These are phyloP conservation scores for Meda fulgida DNA, from an alignment of 2,797 vertebrate genomes.

Conservation along the genomic window DNA sequence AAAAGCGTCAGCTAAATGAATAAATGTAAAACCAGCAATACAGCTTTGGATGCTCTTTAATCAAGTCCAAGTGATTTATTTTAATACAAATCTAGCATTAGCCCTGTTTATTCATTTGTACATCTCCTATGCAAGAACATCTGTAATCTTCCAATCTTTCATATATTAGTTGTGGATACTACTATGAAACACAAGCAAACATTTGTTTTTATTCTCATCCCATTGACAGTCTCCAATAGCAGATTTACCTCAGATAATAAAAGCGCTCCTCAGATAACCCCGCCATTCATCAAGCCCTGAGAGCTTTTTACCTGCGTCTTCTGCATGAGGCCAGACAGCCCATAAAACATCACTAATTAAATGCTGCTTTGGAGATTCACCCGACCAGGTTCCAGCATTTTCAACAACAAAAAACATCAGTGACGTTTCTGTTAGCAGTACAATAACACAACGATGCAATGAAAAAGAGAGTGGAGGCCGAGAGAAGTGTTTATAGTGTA, in stretches of 20 bases:
- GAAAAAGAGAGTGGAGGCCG: conserved; percentile 41
- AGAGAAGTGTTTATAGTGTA: conserved; percentile 55
- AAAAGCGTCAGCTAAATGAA: too few relatives aligned
- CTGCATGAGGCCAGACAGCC: conserved; percentile 42
- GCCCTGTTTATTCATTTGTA: neutral
- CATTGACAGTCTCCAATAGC: conserved; percentile 2
- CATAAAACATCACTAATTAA: conserved; percentile 57
- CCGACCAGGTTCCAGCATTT: conserved; percentile 44
- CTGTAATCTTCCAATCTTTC: neutral
- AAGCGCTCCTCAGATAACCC: conserved; percentile 53
- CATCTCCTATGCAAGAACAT: neutral
- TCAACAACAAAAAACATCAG: neutral
- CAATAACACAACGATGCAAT: conserved; percentile 38
- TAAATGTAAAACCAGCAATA: neutral
- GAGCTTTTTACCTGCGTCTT: conserved; percentile 47
- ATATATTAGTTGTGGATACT: neutral
- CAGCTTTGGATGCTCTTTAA: neutral
- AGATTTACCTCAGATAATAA: conserved; percentile 55
- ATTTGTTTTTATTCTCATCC: conserved; percentile 31
- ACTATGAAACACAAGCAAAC: neutral
- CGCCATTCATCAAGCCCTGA: conserved; percentile 52
- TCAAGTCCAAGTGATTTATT: neutral
- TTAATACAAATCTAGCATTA: neutral
- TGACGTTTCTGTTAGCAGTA: conserved; percentile 8
- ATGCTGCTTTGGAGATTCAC: conserved; percentile 29